Evolutionary conservation across 2,888 invertebrate species (phyloP).

Genomic region (Parelbella ahira): DNA sequence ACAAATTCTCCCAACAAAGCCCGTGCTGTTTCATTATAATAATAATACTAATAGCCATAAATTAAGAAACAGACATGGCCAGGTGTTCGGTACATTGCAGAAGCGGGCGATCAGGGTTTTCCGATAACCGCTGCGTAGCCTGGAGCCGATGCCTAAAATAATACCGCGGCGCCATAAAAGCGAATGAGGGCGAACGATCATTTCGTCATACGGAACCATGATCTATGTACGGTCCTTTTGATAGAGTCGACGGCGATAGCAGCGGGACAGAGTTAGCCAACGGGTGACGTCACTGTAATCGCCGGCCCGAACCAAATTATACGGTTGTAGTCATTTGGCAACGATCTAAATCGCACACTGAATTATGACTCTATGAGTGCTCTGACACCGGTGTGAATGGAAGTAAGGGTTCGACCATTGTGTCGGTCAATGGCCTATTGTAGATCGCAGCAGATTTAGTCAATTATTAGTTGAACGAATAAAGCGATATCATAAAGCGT

Average conservation of each 20-base stretch:
- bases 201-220: slow-evolving; percentile 25
- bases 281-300: slow-evolving; percentile 42
- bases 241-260: slow-evolving; percentile 17
- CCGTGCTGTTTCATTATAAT: too few species aligned
- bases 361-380: slow-evolving; percentile 25
- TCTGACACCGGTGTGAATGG: slow-evolving; percentile 8
- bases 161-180: slow-evolving; percentile 23
- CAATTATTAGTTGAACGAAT: too few species aligned
- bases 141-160: slow-evolving; percentile 23
- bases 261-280: slow-evolving; percentile 28
- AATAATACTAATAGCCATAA: slow-evolving; percentile 1
- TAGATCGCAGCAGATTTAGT: too few species aligned
- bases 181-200: slow-evolving; percentile 20
- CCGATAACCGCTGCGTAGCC: slow-evolving; percentile 4
- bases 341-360: slow-evolving; percentile 32
- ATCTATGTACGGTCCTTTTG: slow-evolving; percentile 17
- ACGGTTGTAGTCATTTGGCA: slow-evolving; percentile 38
- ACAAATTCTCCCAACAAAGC: neutral
- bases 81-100: slow-evolving; percentile 9
- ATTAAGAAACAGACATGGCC: slow-evolving; percentile 2
- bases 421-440: slow-evolving; percentile 21
- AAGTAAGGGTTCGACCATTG: slow-evolving; percentile 18
- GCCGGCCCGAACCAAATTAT: slow-evolving; percentile 39
- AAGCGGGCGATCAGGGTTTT: slow-evolving; percentile 1
- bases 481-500: too few species aligned